Conservation (phyloP, 2,113 vertebrate species). For the Eulemur rufifrons region DNA sequence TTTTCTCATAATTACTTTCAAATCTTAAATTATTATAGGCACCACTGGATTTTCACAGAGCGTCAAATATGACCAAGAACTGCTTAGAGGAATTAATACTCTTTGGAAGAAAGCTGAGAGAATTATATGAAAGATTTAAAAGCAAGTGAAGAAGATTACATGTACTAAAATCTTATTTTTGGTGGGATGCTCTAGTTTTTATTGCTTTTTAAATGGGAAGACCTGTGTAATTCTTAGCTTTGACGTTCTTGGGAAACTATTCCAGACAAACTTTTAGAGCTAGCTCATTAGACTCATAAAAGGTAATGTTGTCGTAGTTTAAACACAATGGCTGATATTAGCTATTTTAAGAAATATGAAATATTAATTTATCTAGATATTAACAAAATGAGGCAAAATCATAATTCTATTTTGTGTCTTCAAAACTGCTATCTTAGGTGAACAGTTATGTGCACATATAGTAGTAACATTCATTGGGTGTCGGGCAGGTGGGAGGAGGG, state of each 20-base stretch:
- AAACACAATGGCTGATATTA: not conserved
- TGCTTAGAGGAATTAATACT: not conserved
- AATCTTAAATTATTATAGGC: not conserved
- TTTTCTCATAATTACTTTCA: slow-evolving; percentile 27
- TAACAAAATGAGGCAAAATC: not conserved
- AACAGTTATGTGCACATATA: no score
- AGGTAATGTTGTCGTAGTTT: not conserved
- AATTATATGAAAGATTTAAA: slow-evolving; percentile 31
- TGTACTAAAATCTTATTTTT: not conserved
- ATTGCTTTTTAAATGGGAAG: not conserved
- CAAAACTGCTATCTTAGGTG: not conserved
- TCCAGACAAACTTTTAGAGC: not conserved
- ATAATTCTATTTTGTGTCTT: not conserved
- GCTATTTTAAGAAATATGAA: not conserved
- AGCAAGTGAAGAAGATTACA: not conserved
- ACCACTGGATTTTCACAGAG: not conserved
- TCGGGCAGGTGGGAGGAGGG: no score
- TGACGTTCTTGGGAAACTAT: not conserved
- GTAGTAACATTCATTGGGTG: no score
- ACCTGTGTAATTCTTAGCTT: not conserved
- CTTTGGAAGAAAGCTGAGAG: slow-evolving; percentile 2
- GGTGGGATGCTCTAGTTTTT: not conserved
- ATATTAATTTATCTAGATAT: not conserved
- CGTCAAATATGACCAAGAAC: not conserved
- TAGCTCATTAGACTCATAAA: not conserved